Percentiles rank a stretch among this genome's conserved stretches.
Evolutionary conservation across 2,888 invertebrate genomes (phyloP).

Genomic region (Zaprionus obscuricornis): DNA sequence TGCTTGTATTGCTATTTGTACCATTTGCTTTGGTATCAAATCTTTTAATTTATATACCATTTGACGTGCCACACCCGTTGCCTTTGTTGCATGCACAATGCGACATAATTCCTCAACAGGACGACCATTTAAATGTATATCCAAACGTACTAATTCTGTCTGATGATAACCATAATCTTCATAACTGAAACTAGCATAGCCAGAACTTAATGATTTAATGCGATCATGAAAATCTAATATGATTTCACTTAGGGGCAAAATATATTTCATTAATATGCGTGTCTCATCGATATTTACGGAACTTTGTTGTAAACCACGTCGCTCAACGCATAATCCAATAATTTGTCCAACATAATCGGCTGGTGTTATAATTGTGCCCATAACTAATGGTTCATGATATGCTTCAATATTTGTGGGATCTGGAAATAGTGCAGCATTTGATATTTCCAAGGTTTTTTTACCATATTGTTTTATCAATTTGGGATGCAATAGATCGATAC

Average conservation of each 20-base stretch:
- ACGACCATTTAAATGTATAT: conserved; percentile 89
- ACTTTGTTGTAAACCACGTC: conserved; percentile 86
- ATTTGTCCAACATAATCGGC: conserved; percentile 88
- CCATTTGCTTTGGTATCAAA: conserved; percentile 94
- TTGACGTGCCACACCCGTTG: conserved; percentile 86
- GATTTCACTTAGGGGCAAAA: conserved; percentile 96
- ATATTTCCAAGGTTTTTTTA: conserved; percentile 86
- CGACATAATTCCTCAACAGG: conserved; percentile 92
- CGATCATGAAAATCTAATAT: conserved; percentile 97
- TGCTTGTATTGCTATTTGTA: conserved; percentile 94
- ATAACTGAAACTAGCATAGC: conserved; percentile 98
- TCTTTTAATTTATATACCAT: conserved; percentile 91
- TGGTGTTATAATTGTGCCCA: conserved; percentile 95
- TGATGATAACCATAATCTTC: conserved; percentile 93
- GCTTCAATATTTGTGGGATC: conserved; percentile 87
- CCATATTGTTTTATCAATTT: conserved; percentile 88
- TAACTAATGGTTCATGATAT: conserved; percentile 93
- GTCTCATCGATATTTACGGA: conserved; percentile 92
- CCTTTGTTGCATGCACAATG: conserved; percentile 90
- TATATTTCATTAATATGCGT: conserved; percentile 91
- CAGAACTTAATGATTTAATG: conserved; percentile 94
- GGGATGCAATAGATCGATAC: conserved; percentile 88
- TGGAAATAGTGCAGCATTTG: conserved; percentile 91
- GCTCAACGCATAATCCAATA: conserved; percentile 89
- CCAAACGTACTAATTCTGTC: conserved; percentile 91